These are phyloP conservation scores for Stenopsyche tienmushanensis DNA, from an alignment of 1,140 invertebrate genomes.

Conservation along the genomic window DNA sequence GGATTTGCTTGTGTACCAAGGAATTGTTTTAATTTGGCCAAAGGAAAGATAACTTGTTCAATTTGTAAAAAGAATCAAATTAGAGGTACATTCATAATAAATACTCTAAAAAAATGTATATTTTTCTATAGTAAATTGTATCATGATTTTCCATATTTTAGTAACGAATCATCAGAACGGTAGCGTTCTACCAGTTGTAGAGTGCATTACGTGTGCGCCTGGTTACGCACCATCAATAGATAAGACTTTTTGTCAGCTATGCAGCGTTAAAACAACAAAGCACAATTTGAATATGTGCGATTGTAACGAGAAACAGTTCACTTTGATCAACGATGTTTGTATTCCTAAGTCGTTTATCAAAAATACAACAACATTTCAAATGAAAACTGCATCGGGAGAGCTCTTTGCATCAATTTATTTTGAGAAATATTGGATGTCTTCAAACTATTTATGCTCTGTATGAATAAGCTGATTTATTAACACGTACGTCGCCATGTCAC, in stretches of 20 bases:
- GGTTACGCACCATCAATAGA: slow-evolving; percentile 30
- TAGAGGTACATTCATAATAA: slow-evolving; percentile 23
- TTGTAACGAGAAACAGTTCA: slow-evolving; percentile 26
- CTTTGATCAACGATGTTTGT: slow-evolving; percentile 26
- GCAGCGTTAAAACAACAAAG: slow-evolving; percentile 9
- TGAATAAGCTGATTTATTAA: not conserved
- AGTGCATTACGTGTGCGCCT: slow-evolving; percentile 35
- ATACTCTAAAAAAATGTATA: not conserved
- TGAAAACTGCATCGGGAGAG: slow-evolving; percentile 5
- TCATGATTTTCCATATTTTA: slow-evolving; percentile 6
- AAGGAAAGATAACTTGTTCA: slow-evolving; percentile 35
- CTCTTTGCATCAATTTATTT: slow-evolving; percentile 22
- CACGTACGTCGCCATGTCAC: too few relatives aligned
- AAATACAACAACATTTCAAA: slow-evolving; percentile 20
- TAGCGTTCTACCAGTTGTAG: slow-evolving; percentile 20
- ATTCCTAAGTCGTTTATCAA: slow-evolving; percentile 32
- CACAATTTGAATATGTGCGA: slow-evolving; percentile 8
- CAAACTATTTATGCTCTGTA: slow-evolving; percentile 37
- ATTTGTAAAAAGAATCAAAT: slow-evolving; percentile 39
- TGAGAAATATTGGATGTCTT: slow-evolving; percentile 27
- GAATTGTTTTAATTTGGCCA: slow-evolving; percentile 29
- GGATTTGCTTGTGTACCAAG: slow-evolving; percentile 30
- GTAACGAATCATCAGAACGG: slow-evolving; percentile 34
- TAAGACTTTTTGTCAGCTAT: slow-evolving; percentile 31
- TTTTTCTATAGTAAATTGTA: not conserved